phyloP scores from a whole-genome alignment of 2,888 invertebrate species.

The Sphaeridia pumilis region DNA sequence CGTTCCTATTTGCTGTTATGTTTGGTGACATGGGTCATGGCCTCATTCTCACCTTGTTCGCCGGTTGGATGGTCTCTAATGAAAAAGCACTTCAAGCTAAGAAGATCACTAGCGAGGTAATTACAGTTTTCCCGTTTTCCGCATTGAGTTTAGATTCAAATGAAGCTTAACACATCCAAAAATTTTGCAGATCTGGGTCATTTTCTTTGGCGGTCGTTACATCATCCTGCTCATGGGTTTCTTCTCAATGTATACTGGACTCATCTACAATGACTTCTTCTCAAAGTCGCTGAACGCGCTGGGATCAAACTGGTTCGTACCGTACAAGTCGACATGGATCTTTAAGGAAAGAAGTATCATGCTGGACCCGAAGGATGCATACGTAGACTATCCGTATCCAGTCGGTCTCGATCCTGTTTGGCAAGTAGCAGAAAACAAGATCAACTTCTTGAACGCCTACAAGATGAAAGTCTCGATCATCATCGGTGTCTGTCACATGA shows the following conservation, averaged over 20 bases:
- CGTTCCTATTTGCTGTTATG: constrained; percentile 96
- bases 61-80: constrained; percentile 86
- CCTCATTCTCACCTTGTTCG: constrained; percentile 77
- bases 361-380: constrained; percentile 33
- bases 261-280: constrained; percentile 96
- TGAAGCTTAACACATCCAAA: no score
- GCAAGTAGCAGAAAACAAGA: constrained; percentile 68
- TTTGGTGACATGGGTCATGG: constrained; percentile 97
- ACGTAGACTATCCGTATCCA: constrained; percentile 55
- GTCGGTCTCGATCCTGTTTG: constrained; percentile 81
- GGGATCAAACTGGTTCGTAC: constrained; percentile 69
- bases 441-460: constrained; percentile 80
- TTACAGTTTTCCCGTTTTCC: not conserved
- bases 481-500: constrained; percentile 94
- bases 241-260: constrained; percentile 95
- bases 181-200: constrained; percentile 85
- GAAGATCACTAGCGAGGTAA: constrained; percentile 52
- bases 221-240: constrained; percentile 93
- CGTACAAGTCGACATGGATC: constrained; percentile 15
- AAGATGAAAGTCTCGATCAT: constrained; percentile 98
- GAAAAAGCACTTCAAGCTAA: constrained; percentile 76
- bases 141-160: constrained; percentile 1
- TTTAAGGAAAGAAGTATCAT: constrained; percentile 35
- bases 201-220: constrained; percentile 95
- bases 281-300: constrained; percentile 93